These are phyloP conservation scores for Stenchaetothrips biformis DNA, from an alignment of 2,888 invertebrate species.

Conservation along the genomic window DNA sequence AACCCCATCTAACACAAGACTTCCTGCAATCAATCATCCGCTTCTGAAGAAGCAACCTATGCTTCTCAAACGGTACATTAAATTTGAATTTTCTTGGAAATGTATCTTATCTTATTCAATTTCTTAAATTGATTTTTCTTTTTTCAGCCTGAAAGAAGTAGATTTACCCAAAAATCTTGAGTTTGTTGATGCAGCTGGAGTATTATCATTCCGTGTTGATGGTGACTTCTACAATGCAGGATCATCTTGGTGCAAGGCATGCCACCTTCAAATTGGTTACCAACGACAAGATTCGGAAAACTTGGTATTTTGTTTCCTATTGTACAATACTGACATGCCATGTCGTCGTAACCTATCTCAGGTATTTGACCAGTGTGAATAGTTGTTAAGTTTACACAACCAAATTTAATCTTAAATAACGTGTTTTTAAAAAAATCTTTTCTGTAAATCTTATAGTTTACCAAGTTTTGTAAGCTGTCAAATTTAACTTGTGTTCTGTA, in stretches of 20 bases:
- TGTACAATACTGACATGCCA: conserved; percentile 3
- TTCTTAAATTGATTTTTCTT: not conserved
- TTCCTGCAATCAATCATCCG: not conserved
- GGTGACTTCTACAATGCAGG: not conserved
- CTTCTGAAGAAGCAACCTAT: not conserved
- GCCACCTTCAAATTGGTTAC: not conserved
- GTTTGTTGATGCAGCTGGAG: not conserved
- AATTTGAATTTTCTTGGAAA: not conserved
- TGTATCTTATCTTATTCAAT: not conserved
- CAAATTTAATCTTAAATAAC: not conserved
- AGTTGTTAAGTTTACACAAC: not conserved
- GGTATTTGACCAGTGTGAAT: not conserved
- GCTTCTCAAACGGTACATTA: not conserved
- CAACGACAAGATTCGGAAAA: not conserved
- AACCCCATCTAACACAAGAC: not conserved
- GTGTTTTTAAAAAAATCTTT: not conserved
- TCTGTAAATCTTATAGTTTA: not conserved
- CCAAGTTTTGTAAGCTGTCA: not conserved
- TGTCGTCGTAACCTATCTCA: not conserved
- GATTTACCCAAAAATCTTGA: not conserved
- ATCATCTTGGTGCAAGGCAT: not conserved
- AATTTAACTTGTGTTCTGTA: not conserved
- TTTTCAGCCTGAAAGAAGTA: not conserved
- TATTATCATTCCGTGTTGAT: not conserved
- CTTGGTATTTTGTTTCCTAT: not conserved